Evolutionary conservation across 2,888 invertebrate species (phyloP).

Genomic region (Lucinisca nassula): DNA sequence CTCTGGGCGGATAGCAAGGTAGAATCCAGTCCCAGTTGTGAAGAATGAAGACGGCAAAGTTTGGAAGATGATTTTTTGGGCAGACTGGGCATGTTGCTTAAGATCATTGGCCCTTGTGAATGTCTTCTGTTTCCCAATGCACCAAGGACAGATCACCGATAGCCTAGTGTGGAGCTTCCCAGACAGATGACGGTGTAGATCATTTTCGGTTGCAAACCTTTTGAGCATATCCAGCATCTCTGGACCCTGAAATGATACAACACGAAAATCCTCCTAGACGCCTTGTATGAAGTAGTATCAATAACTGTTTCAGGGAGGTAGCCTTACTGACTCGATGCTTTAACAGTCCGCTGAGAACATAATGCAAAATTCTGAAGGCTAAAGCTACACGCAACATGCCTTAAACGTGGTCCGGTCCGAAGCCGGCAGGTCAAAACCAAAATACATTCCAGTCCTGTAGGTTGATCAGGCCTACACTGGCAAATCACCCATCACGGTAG

Average conservation of each 20-base stretch:
- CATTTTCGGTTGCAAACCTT: constrained; percentile 1
- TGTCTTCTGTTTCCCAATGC: background rate
- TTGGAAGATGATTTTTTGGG: background rate
- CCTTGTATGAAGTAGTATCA: background rate
- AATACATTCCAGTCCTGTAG: background rate
- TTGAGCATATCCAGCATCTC: constrained; percentile 35
- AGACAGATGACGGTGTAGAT: constrained; percentile 11
- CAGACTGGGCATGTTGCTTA: constrained; percentile 3
- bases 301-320: background rate
- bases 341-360: too few species aligned
- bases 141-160: constrained; percentile 39
- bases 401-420: background rate
- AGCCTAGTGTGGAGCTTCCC: constrained; percentile 5
- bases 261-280: background rate
- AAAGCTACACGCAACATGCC: background rate
- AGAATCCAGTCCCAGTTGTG: background rate
- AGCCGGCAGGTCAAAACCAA: background rate
- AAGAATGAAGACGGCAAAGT: background rate
- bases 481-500: background rate
- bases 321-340: background rate
- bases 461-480: background rate
- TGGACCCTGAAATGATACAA: constrained; percentile 26
- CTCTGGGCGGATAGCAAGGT: constrained; percentile 12
- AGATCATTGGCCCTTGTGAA: constrained; percentile 35
- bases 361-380: too few species aligned